A percentile compares a stretch with the other conserved stretches of the same genome.
Conservation (phyloP, 2,113 vertebrate species). For the Aegotheles bennettii region DNA sequence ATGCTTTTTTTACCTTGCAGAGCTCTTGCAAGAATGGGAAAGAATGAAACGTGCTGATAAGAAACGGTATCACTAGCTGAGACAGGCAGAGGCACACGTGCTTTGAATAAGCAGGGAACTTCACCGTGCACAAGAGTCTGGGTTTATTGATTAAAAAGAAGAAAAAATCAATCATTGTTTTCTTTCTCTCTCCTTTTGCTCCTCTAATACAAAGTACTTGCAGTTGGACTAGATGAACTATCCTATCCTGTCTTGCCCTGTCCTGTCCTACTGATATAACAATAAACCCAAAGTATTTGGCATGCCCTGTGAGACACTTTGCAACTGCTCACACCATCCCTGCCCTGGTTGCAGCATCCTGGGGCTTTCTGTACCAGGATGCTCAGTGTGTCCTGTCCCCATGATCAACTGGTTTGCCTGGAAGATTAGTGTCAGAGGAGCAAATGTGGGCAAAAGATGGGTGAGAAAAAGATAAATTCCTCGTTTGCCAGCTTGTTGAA, state of each 20-base stretch:
- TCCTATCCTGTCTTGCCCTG: too few relatives aligned
- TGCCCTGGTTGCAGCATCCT: neutral
- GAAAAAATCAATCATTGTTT: neutral
- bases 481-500: neutral
- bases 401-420: neutral
- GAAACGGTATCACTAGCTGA: rapidly evolving
- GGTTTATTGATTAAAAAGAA: neutral
- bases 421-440: neutral
- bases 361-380: neutral
- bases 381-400: neutral
- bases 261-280: neutral
- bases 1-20: neutral
- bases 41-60: neutral
- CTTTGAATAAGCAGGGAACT: neutral
- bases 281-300: neutral
- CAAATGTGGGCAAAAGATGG: neutral
- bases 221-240: neutral
- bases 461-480: neutral
- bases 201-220: neutral
- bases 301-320: neutral
- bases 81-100: neutral
- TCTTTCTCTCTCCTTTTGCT: neutral
- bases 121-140: neutral
- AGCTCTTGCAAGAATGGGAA: neutral
- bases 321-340: neutral